These are phyloP conservation scores for Rhogogaster chlorosoma DNA, from an alignment of 2,888 invertebrate species.

Conservation along the genomic window DNA sequence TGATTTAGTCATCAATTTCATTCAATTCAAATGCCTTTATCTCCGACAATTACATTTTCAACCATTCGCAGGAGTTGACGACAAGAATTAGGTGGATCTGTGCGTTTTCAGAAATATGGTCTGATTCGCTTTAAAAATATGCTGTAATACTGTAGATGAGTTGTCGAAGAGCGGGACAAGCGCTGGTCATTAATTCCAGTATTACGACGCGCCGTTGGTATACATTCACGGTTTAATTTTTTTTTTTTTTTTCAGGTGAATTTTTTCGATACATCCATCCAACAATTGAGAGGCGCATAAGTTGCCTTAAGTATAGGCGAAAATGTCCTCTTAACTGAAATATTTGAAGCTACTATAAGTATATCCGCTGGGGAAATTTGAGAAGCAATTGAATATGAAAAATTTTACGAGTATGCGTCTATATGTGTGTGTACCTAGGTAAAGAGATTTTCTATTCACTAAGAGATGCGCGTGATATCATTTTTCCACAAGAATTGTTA, in stretches of 20 bases:
- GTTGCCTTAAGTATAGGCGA: neutral
- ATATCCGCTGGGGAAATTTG: neutral
- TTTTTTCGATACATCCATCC: neutral
- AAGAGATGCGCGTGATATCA: neutral
- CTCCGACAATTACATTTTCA: neutral
- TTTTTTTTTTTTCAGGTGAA: neutral
- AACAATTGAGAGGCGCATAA: neutral
- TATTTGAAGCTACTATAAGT: neutral
- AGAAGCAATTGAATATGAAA: neutral
- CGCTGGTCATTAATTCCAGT: neutral
- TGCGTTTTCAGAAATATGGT: neutral
- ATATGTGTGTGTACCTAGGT: neutral
- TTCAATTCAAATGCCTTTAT: neutral
- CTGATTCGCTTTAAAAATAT: neutral
- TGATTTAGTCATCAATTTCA: neutral
- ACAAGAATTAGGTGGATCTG: too few relatives aligned
- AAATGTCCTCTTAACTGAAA: neutral
- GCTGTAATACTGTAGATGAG: neutral
- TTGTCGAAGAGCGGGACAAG: neutral
- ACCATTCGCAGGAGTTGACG: neutral
- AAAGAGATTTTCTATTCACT: conserved; percentile 11
- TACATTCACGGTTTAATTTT: neutral
- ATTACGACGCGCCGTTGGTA: neutral
- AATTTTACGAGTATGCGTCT: neutral
- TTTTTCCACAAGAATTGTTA: neutral